These are phyloP conservation scores for Petaurus breviceps DNA, from an alignment of 2,113 vertebrate genomes.

Conservation along the genomic window DNA sequence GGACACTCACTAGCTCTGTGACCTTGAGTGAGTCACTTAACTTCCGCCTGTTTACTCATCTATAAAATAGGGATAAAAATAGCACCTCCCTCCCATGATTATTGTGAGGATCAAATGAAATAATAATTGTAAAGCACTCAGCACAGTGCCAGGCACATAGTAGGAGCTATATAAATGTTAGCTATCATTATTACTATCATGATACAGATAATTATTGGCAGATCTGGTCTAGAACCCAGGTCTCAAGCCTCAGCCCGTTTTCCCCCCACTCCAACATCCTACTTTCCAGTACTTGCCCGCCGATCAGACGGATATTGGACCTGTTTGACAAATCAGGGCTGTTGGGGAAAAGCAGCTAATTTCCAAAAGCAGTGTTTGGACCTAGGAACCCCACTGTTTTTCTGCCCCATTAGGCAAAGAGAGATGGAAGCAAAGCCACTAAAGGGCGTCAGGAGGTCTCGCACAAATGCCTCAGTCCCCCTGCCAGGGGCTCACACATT, in stretches of 20 bases:
- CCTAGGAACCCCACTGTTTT: not conserved
- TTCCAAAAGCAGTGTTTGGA: not conserved
- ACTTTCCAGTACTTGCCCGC: not conserved
- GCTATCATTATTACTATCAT: not conserved
- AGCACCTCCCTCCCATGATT: not conserved
- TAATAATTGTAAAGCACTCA: not conserved
- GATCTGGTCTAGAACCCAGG: not conserved
- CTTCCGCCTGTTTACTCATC: not conserved
- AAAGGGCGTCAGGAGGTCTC: not conserved
- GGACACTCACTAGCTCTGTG: not conserved
- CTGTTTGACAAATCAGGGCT: not conserved
- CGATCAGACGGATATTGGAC: not conserved
- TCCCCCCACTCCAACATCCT: not conserved
- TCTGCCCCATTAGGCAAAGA: not conserved
- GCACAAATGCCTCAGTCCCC: not conserved
- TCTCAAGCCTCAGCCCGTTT: not conserved
- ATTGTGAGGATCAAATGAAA: not conserved
- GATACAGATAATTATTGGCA: not conserved
- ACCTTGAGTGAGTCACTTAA: not conserved
- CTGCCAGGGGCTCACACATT: not conserved
- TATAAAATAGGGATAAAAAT: not conserved
- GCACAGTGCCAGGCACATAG: not conserved
- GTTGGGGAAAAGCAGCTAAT: not conserved
- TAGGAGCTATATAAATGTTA: not conserved
- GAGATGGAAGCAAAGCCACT: slow-evolving; percentile 12